A percentile compares a stretch with the other conserved stretches of the same genome.
Conservation (phyloP, 2,888 invertebrate genomes). For the Heliconius hortense region DNA sequence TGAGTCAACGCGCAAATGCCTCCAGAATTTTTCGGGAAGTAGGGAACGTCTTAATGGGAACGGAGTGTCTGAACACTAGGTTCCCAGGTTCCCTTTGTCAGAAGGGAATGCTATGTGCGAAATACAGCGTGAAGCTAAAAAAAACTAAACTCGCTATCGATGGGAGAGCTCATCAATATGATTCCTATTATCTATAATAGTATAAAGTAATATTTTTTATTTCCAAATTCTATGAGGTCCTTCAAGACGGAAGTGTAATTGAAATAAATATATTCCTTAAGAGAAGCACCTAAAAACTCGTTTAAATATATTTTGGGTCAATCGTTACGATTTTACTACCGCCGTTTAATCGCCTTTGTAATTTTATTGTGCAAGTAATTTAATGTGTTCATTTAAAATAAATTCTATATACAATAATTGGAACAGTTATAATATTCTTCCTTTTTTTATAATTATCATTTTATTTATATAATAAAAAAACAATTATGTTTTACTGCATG, state of each 20-base stretch:
- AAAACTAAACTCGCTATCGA: too few species aligned
- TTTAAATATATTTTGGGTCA: neutral
- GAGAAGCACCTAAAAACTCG: neutral
- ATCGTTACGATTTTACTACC: constrained; percentile 12
- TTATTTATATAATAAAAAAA: neutral
- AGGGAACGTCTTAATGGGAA: too few species aligned
- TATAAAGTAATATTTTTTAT: too few species aligned
- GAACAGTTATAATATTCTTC: neutral
- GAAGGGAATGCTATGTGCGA: too few species aligned
- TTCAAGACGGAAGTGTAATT: neutral
- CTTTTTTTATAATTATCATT: constrained; percentile 1
- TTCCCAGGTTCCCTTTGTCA: too few species aligned
- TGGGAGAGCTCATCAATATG: too few species aligned
- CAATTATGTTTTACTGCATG: neutral
- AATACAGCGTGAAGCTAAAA: too few species aligned
- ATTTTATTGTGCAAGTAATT: constrained; percentile 8
- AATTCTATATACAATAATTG: neutral
- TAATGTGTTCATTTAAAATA: constrained; percentile 9
- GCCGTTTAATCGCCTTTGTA: constrained; percentile 6
- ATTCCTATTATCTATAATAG: too few species aligned
- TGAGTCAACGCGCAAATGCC: too few species aligned
- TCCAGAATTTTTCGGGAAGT: too few species aligned
- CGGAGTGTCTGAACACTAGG: too few species aligned
- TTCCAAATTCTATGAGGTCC: too few species aligned
- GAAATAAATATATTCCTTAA: neutral